These are phyloP conservation scores for Dendroctonus valens DNA, from an alignment of 1,140 invertebrate genomes.

Conservation along the genomic window DNA sequence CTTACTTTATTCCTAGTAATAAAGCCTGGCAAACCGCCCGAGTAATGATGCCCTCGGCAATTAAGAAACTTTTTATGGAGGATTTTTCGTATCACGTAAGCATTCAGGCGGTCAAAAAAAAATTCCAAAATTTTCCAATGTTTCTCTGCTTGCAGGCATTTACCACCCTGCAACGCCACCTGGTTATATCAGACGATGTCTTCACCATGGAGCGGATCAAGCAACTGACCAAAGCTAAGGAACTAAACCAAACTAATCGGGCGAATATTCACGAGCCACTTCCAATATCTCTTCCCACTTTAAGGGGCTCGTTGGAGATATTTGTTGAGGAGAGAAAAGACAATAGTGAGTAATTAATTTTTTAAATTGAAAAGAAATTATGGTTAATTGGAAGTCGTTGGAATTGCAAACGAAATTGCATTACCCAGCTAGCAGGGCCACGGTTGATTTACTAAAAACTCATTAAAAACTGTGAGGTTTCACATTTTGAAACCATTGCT, in stretches of 20 bases:
- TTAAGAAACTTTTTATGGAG: conserved; percentile 81
- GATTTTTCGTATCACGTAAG: conserved; percentile 80
- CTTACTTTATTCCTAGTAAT: conserved; percentile 88
- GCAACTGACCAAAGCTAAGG: conserved; percentile 60
- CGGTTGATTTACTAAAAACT: background rate
- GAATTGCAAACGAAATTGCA: background rate
- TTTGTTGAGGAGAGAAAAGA: conserved; percentile 66
- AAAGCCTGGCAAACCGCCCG: conserved; percentile 78
- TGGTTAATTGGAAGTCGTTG: background rate
- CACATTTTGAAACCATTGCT: no score
- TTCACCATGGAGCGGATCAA: conserved; percentile 79
- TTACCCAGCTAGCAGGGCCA: background rate
- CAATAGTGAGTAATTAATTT: conserved; percentile 66
- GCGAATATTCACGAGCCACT: conserved; percentile 44
- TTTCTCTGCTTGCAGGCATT: conserved; percentile 59
- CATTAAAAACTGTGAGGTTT: no score
- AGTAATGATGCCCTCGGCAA: conserved; percentile 68
- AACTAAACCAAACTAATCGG: conserved; percentile 39
- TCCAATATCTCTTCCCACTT: conserved; percentile 63
- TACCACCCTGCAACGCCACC: conserved; percentile 77
- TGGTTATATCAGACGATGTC: conserved; percentile 68
- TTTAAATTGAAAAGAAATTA: background rate
- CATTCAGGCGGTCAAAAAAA: conserved; percentile 25
- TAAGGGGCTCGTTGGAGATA: conserved; percentile 64
- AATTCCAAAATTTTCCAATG: background rate